Evolutionary conservation across 2,113 vertebrate species (phyloP).

Genomic region (Dipodomys ordii): DNA sequence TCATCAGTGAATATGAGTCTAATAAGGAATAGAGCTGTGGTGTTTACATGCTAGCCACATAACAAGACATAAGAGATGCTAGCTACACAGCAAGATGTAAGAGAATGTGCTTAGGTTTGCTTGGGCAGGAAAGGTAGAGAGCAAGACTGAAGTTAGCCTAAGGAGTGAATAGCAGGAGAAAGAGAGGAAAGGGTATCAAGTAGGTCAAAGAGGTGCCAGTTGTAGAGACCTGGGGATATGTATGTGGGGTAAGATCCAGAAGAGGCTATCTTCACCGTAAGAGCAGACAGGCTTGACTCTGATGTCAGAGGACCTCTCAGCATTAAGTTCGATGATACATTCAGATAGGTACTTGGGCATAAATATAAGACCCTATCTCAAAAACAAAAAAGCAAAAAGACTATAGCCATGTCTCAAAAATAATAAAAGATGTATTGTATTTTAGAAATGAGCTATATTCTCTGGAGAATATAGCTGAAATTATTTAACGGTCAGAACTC

Average conservation of each 20-base stretch:
- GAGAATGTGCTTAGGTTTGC: background rate
- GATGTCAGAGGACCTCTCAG: rapidly evolving
- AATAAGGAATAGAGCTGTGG: background rate
- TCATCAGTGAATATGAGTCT: background rate
- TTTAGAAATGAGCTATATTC: slow-evolving; percentile 17
- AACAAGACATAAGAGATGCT: background rate
- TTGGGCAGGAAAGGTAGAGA: too few relatives aligned
- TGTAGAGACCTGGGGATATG: too few relatives aligned
- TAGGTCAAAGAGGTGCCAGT: background rate
- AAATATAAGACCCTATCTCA: background rate
- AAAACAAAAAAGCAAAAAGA: too few relatives aligned
- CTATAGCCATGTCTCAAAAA: too few relatives aligned
- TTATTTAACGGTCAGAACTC: background rate
- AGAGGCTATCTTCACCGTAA: background rate
- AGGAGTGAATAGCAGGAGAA: background rate
- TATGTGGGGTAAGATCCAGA: background rate
- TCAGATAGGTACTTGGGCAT: background rate
- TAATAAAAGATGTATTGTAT: background rate
- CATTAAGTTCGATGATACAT: background rate
- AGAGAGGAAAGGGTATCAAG: background rate
- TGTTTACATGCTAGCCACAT: background rate
- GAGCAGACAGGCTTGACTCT: background rate
- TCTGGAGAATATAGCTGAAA: background rate
- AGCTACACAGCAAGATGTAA: background rate
- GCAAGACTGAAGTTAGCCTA: background rate